These are phyloP conservation scores for Lycaon pictus DNA, from an alignment of 2,113 vertebrate species.

Conservation along the genomic window DNA sequence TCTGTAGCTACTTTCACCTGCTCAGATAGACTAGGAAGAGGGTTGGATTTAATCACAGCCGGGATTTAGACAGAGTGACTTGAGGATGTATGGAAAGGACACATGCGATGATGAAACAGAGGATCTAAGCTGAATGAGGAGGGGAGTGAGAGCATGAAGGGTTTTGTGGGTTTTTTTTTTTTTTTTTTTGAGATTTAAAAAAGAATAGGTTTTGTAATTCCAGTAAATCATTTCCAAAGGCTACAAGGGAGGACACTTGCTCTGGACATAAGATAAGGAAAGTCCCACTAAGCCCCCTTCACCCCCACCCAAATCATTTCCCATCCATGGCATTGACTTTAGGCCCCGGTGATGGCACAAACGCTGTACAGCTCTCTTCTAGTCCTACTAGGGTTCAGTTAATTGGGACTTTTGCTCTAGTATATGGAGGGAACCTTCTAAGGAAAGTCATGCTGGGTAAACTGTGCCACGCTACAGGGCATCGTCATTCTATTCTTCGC, in stretches of 20 bases:
- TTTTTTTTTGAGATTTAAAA: constrained; percentile 64
- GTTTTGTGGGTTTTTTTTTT: too few species aligned
- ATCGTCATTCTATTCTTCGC: background rate
- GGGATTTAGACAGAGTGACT: background rate
- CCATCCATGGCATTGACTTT: constrained; percentile 57
- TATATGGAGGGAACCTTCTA: constrained; percentile 10
- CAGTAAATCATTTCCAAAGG: constrained; percentile 90
- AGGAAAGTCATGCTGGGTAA: constrained; percentile 62
- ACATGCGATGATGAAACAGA: background rate
- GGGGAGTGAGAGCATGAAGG: accelerated
- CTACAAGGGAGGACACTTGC: constrained; percentile 82
- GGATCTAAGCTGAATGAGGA: background rate
- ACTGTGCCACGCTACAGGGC: constrained; percentile 16
- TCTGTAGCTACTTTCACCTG: background rate
- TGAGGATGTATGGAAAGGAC: background rate
- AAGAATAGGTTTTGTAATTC: constrained; percentile 91
- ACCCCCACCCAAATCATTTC: background rate
- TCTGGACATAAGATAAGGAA: constrained; percentile 70
- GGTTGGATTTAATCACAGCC: background rate
- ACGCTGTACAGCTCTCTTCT: background rate
- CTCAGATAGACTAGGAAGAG: background rate
- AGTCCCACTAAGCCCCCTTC: background rate
- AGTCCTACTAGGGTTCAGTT: background rate
- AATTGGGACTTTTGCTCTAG: background rate
- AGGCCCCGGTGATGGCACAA: background rate